Conservation (phyloP, 2,888 invertebrate species). For the Copidosoma aretas region DNA sequence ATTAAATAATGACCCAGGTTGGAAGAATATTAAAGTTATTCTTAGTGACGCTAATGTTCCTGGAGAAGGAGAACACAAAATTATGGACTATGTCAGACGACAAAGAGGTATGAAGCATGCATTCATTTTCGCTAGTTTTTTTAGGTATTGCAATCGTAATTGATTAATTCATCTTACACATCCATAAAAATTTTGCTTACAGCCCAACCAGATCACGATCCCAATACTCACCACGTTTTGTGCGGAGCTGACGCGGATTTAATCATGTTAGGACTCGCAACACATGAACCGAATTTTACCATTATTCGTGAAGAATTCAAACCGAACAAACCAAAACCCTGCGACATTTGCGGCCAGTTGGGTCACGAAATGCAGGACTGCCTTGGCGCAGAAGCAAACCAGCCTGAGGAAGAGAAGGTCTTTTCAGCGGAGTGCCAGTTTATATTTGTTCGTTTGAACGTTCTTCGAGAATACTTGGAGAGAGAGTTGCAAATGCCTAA, state of each 20-base stretch:
- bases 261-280: slow-evolving; percentile 97
- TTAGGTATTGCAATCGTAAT: too few species aligned
- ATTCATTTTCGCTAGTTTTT: too few species aligned
- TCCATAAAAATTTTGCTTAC: slow-evolving; percentile 40
- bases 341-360: slow-evolving; percentile 90
- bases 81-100: slow-evolving; percentile 98
- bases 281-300: slow-evolving; percentile 98
- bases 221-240: slow-evolving; percentile 96
- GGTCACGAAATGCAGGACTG: slow-evolving; percentile 97
- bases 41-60: slow-evolving; percentile 99
- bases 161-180: background rate
- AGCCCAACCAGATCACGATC: slow-evolving; percentile 94
- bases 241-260: slow-evolving; percentile 99
- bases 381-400: slow-evolving; percentile 72
- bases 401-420: slow-evolving; percentile 68
- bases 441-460: slow-evolving; percentile 91
- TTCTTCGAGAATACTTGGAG: slow-evolving; percentile 92
- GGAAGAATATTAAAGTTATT: slow-evolving; percentile 92
- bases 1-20: slow-evolving; percentile 92
- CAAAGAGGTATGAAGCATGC: slow-evolving; percentile 74
- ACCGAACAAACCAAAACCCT: slow-evolving; percentile 93
- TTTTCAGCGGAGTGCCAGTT: slow-evolving; percentile 82
- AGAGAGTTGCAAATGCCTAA: slow-evolving; percentile 89
- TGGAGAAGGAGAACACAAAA: slow-evolving; percentile 98
- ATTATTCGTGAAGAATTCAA: slow-evolving; percentile 99